These are phyloP conservation scores for Gymnocypris eckloni DNA, from an alignment of 2,797 vertebrate species.

Conservation along the genomic window DNA sequence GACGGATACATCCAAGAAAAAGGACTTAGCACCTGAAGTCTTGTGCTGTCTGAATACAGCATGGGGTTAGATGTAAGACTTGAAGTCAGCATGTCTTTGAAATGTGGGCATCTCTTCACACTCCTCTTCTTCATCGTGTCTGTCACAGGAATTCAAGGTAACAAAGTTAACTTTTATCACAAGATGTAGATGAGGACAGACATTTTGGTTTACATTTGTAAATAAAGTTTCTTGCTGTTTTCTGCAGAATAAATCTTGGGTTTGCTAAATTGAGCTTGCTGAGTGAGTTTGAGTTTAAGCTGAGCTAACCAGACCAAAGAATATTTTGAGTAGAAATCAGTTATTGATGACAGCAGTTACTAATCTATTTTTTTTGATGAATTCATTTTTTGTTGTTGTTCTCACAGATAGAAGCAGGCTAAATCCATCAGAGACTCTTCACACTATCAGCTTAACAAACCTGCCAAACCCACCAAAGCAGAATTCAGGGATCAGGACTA, in stretches of 20 bases:
- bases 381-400: neutral
- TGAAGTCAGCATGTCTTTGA: slow-evolving; percentile 78
- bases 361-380: neutral
- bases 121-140: slow-evolving; percentile 77
- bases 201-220: neutral
- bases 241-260: too few relatives aligned
- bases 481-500: slow-evolving; percentile 69
- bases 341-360: too few relatives aligned
- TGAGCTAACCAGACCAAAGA: too few relatives aligned
- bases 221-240: neutral
- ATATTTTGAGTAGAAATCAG: neutral
- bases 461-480: slow-evolving; percentile 71
- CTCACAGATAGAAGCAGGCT: slow-evolving; percentile 67
- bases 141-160: slow-evolving; percentile 83
- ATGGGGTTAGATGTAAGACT: slow-evolving; percentile 16
- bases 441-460: slow-evolving; percentile 64
- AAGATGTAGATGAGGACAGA: neutral
- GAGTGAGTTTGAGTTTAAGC: too few relatives aligned
- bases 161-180: slow-evolving; percentile 60
- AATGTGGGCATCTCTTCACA: slow-evolving; percentile 74
- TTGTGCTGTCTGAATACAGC: slow-evolving; percentile 35
- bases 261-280: too few relatives aligned
- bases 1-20: slow-evolving; percentile 28
- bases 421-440: slow-evolving; percentile 55
- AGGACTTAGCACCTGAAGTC: slow-evolving; percentile 49